Evolutionary conservation across 2,797 vertebrate species (phyloP).

Genomic region (Tokudaia muenninki): DNA sequence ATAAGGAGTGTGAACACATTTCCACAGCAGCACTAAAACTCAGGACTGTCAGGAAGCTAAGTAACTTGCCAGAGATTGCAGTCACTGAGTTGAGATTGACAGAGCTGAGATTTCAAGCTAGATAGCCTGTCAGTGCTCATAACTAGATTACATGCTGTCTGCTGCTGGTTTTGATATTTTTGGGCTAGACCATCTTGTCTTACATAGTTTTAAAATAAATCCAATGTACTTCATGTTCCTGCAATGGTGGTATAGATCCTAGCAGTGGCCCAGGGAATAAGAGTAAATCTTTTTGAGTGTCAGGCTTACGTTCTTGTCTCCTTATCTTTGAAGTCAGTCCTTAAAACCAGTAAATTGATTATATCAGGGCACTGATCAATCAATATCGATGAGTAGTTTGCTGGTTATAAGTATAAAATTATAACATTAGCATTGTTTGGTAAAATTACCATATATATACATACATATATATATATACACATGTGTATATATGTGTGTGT

Average conservation of each 20-base stretch:
- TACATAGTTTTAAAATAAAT: conserved; percentile 63
- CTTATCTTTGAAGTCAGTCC: conserved; percentile 20
- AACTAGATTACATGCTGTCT: neutral
- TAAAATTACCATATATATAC: conserved; percentile 28
- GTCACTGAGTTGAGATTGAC: conserved; percentile 40
- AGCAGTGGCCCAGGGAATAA: neutral
- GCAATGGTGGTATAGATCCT: neutral
- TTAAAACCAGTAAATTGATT: conserved; percentile 21
- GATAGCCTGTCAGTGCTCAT: neutral
- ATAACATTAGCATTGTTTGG: neutral
- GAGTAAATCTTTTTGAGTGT: neutral
- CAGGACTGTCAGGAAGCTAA: neutral
- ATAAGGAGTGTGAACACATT: neutral
- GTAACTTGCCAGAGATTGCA: neutral
- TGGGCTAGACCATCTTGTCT: conserved; percentile 45
- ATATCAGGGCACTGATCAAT: neutral
- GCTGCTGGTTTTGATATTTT: conserved; percentile 51
- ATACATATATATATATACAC: no score
- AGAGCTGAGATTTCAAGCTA: conserved; percentile 53
- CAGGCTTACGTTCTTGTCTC: neutral
- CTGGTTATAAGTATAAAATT: neutral
- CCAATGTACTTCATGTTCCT: neutral
- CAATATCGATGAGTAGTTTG: conserved; percentile 19
- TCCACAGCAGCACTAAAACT: neutral
- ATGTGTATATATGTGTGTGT: no score